A percentile compares a stretch with the other conserved stretches of the same genome.
These are phyloP conservation scores for Nothoprocta pentlandii DNA, from an alignment of 2,113 vertebrate species.

Conservation along the genomic window DNA sequence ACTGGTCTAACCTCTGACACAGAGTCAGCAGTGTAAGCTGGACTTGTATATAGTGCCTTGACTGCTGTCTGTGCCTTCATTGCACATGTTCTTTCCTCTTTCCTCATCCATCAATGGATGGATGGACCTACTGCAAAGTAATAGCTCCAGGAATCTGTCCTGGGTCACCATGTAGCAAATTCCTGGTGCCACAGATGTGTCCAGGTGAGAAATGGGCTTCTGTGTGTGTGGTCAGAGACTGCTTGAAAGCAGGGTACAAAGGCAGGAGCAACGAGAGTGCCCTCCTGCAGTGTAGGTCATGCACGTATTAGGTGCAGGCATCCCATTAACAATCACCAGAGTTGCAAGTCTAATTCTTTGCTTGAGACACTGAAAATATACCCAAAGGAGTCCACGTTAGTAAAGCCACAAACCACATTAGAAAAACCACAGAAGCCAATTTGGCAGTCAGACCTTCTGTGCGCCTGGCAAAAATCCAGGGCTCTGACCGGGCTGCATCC, in stretches of 20 bases:
- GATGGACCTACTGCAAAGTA: background rate
- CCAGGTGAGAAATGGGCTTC: background rate
- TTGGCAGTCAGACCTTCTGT: conserved; percentile 56
- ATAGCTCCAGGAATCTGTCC: background rate
- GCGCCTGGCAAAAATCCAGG: conserved; percentile 48
- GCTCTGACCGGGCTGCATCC: background rate
- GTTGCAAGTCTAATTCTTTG: conserved; percentile 31
- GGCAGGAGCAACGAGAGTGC: background rate
- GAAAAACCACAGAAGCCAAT: conserved; percentile 63
- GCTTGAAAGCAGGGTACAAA: background rate
- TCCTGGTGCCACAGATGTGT: background rate
- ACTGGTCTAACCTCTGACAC: background rate
- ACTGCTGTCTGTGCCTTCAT: background rate
- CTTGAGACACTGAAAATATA: conserved; percentile 23
- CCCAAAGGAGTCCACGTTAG: conserved; percentile 60
- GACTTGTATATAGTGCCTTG: background rate
- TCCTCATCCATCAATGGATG: background rate
- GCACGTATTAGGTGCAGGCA: background rate
- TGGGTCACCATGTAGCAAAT: background rate
- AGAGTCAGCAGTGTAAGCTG: background rate
- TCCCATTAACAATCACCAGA: background rate
- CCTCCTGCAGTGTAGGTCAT: background rate
- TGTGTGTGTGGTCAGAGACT: background rate
- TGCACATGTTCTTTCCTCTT: background rate
- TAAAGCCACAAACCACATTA: conserved; percentile 70